These are phyloP conservation scores for Gadus chalcogrammus DNA, from an alignment of 2,113 vertebrate genomes.

Conservation along the genomic window DNA sequence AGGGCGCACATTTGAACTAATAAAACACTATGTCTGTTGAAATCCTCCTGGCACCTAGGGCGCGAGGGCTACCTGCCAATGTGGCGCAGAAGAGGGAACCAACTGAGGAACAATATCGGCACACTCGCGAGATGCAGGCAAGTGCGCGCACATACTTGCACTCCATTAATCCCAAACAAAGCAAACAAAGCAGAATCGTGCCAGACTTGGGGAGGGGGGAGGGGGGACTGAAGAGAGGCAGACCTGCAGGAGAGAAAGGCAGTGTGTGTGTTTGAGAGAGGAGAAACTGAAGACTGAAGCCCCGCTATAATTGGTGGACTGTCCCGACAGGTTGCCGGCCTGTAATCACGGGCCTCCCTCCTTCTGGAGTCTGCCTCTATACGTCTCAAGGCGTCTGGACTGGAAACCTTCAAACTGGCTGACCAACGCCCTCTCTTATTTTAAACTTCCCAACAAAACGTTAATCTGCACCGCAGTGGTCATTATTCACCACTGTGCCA, in stretches of 20 bases:
- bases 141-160: background rate
- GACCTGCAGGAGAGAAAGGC: background rate
- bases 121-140: conserved; percentile 15
- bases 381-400: too few relatives aligned
- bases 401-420: too few relatives aligned
- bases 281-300: background rate
- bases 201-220: conserved; percentile 14
- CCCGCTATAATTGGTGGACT: background rate
- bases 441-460: too few relatives aligned
- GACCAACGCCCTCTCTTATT: too few relatives aligned
- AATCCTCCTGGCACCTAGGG: too few relatives aligned
- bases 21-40: too few relatives aligned
- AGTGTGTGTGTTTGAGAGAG: background rate
- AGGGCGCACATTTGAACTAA: conserved; percentile 27
- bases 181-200: conserved; percentile 26
- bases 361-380: too few relatives aligned
- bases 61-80: conserved; percentile 28
- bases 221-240: background rate
- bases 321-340: background rate
- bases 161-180: conserved; percentile 23
- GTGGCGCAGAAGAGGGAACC: conserved; percentile 47
- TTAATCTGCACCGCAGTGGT: too few relatives aligned
- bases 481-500: too few relatives aligned
- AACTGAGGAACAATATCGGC: conserved; percentile 37
- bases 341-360: too few relatives aligned